Evolutionary conservation across 2,113 vertebrate genomes (phyloP).

Genomic region (Mesitornis unicolor): DNA sequence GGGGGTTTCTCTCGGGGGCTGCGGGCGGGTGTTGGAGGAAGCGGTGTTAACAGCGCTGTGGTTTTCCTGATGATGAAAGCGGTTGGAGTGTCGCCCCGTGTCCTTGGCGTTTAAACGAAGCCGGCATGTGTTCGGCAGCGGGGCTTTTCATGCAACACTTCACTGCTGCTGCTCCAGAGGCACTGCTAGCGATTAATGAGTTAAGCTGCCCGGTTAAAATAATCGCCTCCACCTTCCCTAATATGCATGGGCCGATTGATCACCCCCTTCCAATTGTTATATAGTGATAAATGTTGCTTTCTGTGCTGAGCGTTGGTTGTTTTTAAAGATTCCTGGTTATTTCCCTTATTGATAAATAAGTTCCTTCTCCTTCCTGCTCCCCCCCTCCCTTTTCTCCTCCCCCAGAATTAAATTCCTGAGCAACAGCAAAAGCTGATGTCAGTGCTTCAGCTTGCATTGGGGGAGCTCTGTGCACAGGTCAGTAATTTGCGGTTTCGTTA

Average conservation of each 20-base stretch:
- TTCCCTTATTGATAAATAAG: conserved; percentile 54
- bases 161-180: not conserved
- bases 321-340: not conserved
- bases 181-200: not conserved
- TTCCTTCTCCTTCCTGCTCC: conserved; percentile 49
- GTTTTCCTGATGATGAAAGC: conserved; percentile 9
- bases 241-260: not conserved
- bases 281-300: not conserved
- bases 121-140: not conserved
- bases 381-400: conserved; percentile 53
- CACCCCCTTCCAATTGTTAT: not conserved
- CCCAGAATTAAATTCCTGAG: conserved; percentile 67
- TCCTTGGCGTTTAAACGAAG: conserved; percentile 12
- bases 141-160: not conserved
- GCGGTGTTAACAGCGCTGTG: not conserved
- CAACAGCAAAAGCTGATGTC: conserved; percentile 63
- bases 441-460: conserved; percentile 58
- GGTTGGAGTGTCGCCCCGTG: conserved; percentile 2
- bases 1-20: not conserved
- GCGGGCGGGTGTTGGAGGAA: not conserved
- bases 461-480: conserved; percentile 58
- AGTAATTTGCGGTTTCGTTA: conserved; percentile 40
- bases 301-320: not conserved
- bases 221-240: not conserved
- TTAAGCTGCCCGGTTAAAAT: conserved; percentile 11